Evolutionary conservation across 2,888 invertebrate species (phyloP).

Genomic region (Drosophila borealis): DNA sequence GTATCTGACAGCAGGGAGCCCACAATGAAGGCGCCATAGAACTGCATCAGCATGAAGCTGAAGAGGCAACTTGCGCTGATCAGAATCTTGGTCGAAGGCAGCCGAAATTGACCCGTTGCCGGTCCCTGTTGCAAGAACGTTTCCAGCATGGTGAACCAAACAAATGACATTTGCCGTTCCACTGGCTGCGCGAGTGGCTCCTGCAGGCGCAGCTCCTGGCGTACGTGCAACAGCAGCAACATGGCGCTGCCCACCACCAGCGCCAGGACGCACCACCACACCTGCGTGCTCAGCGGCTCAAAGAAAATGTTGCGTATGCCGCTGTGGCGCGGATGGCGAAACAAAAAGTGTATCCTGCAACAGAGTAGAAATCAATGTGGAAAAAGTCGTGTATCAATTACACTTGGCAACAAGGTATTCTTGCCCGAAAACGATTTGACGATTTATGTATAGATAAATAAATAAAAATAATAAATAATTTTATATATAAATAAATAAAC

Average conservation of each 20-base stretch:
- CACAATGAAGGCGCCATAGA: conserved; percentile 83
- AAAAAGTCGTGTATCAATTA: not conserved
- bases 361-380: not conserved
- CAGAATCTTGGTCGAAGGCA: conserved; percentile 77
- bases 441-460: too few species aligned
- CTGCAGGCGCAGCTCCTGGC: conserved; percentile 58
- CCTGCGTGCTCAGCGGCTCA: conserved; percentile 75
- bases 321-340: conserved; percentile 81
- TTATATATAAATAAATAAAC: too few species aligned
- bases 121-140: conserved; percentile 83
- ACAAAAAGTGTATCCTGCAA: conserved; percentile 77
- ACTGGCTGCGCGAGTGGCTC: conserved; percentile 5
- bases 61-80: conserved; percentile 76
- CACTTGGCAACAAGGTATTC: not conserved
- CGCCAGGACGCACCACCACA: conserved; percentile 80
- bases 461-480: too few species aligned
- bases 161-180: conserved; percentile 71
- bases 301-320: conserved; percentile 82
- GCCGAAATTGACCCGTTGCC: conserved; percentile 63
- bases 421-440: too few species aligned
- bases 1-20: conserved; percentile 79
- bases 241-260: conserved; percentile 62
- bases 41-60: conserved; percentile 82
- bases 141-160: conserved; percentile 78
- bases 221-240: conserved; percentile 70